Percentiles rank a stretch among this genome's conserved stretches.
phyloP scores from a whole-genome alignment of 2,888 invertebrate genomes.

The Xanthorhoe spadicearia region DNA sequence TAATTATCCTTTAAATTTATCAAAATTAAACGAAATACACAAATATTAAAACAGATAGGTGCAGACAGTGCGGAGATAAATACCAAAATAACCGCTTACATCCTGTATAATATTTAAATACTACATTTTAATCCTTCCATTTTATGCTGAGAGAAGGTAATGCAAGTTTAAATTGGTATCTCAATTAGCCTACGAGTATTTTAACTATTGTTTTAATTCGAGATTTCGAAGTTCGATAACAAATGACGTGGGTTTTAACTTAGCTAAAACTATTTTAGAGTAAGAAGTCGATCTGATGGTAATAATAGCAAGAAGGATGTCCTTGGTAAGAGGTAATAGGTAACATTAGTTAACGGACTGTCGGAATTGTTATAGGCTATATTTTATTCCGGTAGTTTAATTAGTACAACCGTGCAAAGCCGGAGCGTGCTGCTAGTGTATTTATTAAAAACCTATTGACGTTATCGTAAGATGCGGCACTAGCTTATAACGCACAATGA shows the following conservation, averaged over 20 bases:
- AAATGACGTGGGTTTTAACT: constrained; percentile 51
- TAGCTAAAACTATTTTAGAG: constrained; percentile 30
- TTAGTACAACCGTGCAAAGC: too few relatives aligned
- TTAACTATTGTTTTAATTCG: constrained; percentile 28
- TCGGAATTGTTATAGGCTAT: too few relatives aligned
- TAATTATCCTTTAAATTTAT: too few relatives aligned
- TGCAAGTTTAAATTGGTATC: constrained; percentile 18
- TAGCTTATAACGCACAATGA: too few relatives aligned
- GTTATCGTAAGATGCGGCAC: too few relatives aligned
- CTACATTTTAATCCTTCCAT: constrained; percentile 7
- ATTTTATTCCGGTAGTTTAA: too few relatives aligned
- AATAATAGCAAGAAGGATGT: too few relatives aligned
- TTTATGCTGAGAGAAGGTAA: constrained; percentile 6
- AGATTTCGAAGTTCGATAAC: constrained; percentile 43
- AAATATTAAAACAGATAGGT: not conserved
- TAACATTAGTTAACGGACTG: too few relatives aligned
- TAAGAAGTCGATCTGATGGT: too few relatives aligned
- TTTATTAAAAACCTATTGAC: too few relatives aligned
- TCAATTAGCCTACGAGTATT: constrained; percentile 32
- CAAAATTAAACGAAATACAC: not conserved
- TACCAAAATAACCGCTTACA: not conserved
- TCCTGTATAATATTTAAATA: constrained; percentile 1
- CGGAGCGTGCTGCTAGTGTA: too few relatives aligned
- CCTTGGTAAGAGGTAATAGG: too few relatives aligned
- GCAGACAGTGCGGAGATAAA: not conserved